phyloP scores from a whole-genome alignment of 2,113 vertebrate genomes.

The Cryptotis parvus region DNA sequence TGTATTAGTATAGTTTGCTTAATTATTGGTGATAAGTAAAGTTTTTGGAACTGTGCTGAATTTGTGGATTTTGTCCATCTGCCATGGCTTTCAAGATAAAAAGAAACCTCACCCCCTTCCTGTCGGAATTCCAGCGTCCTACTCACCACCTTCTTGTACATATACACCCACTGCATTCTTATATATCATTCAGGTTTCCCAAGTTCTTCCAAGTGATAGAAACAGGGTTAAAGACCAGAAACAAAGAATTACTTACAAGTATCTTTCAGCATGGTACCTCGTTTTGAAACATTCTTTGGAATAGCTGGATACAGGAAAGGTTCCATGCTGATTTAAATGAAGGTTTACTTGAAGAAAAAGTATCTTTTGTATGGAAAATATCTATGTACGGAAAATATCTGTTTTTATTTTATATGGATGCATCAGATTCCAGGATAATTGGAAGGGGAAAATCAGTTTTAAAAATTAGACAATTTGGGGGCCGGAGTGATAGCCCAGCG shows the following conservation, averaged over 20 bases:
- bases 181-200: slow-evolving; percentile 31
- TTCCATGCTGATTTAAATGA: slow-evolving; percentile 3
- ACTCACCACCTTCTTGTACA: not conserved
- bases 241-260: not conserved
- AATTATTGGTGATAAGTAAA: too few species aligned
- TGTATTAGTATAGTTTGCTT: too few species aligned
- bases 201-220: not conserved
- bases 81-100: too few species aligned
- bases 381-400: not conserved
- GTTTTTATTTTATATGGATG: not conserved
- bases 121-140: too few species aligned
- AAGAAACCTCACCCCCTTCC: too few species aligned
- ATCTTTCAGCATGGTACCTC: not conserved
- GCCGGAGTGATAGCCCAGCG: too few species aligned
- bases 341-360: slow-evolving; percentile 6
- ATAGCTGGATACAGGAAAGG: not conserved
- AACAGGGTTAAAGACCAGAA: not conserved
- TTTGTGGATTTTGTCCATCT: too few species aligned
- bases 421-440: rapidly evolving
- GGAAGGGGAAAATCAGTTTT: not conserved
- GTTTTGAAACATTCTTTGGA: not conserved
- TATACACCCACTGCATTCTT: not conserved
- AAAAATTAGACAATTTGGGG: not conserved
- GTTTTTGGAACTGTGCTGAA: too few species aligned
- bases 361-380: not conserved